A percentile compares a stretch with the other conserved stretches of the same genome.
Conservation (phyloP, 2,797 vertebrate genomes). For the Megalops cyprinoides region DNA sequence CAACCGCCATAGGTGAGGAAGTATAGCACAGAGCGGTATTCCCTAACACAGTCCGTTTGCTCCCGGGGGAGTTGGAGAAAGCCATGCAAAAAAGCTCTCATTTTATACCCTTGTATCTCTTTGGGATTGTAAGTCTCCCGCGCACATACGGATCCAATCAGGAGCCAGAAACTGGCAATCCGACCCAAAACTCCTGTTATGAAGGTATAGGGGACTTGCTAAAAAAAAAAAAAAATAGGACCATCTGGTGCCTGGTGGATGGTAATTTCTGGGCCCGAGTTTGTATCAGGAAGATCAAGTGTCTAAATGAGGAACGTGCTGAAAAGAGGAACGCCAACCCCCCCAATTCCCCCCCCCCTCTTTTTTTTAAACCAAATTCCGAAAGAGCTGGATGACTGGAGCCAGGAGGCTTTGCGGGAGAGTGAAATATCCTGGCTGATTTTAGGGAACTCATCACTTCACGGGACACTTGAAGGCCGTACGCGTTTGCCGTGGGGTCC, state of each 20-base stretch:
- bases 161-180: conserved; percentile 15
- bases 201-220: conserved; percentile 25
- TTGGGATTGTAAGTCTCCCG: conserved; percentile 10
- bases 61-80: not conserved
- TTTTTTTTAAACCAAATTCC: not conserved
- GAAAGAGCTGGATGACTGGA: not conserved
- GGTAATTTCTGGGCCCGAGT: conserved; percentile 24
- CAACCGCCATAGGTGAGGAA: not conserved
- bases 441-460: conserved; percentile 16
- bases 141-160: conserved; percentile 15
- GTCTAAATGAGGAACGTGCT: conserved; percentile 1
- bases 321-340: not conserved
- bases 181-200: conserved; percentile 9
- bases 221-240: conserved; percentile 34
- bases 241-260: conserved; percentile 35
- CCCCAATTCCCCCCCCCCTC: not conserved
- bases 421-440: conserved; percentile 7
- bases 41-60: not conserved
- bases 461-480: not conserved
- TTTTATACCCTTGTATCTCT: not conserved
- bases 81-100: not conserved
- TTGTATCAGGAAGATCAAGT: not conserved
- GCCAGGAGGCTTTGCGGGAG: not conserved
- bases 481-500: not conserved
- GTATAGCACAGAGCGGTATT: conserved; percentile 26